A percentile compares a stretch with the other conserved stretches of the same genome.
Evolutionary conservation across 2,113 vertebrate species (phyloP).

Genomic region (Peucedramus taeniatus): DNA sequence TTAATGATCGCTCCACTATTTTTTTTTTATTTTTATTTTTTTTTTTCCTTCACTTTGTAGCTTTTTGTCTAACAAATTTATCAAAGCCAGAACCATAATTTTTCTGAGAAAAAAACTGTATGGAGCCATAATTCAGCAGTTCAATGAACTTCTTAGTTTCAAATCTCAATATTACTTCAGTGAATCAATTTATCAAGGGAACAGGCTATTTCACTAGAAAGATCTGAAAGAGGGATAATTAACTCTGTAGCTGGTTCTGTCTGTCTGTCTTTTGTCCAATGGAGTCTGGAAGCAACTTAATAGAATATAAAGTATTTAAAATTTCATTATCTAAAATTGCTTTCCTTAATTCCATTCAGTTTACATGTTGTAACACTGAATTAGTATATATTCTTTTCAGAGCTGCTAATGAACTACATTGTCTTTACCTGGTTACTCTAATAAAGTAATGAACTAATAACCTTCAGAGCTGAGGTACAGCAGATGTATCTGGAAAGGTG

Average conservation of each 20-base stretch:
- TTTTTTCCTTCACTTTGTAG: not conserved
- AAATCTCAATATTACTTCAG: constrained; percentile 9
- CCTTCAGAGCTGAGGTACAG: constrained; percentile 33
- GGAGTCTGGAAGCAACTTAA: constrained; percentile 55
- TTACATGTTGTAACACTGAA: constrained; percentile 43
- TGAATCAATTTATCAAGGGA: constrained; percentile 28
- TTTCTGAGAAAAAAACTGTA: not conserved
- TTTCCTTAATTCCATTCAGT: constrained; percentile 54
- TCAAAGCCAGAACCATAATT: not conserved
- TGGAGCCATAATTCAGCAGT: not conserved
- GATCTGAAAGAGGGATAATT: constrained; percentile 60
- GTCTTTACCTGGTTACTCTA: constrained; percentile 50
- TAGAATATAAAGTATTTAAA: constrained; percentile 50
- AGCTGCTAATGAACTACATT: constrained; percentile 52
- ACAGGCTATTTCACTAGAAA: constrained; percentile 22
- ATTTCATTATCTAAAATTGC: constrained; percentile 57
- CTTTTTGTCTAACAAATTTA: not conserved
- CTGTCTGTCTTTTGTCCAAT: constrained; percentile 46
- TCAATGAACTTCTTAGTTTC: not conserved
- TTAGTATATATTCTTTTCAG: constrained; percentile 34
- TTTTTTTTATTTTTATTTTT: not conserved
- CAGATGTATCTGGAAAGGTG: constrained; percentile 48
- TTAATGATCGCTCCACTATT: not conserved
- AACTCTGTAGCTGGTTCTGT: constrained; percentile 45
- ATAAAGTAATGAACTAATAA: constrained; percentile 51